phyloP scores from a whole-genome alignment of 2,113 vertebrate species.

The Macaca fascicularis region DNA sequence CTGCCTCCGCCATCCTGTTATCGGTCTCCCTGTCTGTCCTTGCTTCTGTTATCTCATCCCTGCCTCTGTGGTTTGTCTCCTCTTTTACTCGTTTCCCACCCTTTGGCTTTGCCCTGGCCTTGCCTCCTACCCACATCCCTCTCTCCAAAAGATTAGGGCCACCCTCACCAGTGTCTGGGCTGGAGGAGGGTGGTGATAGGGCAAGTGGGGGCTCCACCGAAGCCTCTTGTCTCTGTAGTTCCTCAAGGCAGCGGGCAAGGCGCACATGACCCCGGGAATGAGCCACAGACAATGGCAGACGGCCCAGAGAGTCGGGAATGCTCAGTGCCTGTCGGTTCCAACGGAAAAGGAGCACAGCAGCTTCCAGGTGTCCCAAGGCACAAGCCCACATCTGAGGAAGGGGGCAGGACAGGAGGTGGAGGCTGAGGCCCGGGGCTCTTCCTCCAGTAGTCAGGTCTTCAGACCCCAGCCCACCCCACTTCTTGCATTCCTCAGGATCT shows the following conservation, averaged over 20 bases:
- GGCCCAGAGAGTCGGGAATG: constrained; percentile 92
- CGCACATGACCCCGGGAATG: constrained; percentile 90
- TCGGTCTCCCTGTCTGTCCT: neutral
- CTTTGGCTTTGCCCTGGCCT: neutral
- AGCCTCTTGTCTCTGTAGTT: constrained; percentile 86
- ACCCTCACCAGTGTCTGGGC: constrained; percentile 90
- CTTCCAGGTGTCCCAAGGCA: constrained; percentile 90
- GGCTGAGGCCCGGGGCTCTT: neutral
- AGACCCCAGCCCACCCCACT: neutral
- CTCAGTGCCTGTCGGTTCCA: constrained; percentile 90
- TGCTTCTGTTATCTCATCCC: neutral
- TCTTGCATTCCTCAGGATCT: neutral
- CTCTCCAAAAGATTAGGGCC: neutral
- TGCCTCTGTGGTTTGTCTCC: neutral
- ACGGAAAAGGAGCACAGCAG: constrained; percentile 89
- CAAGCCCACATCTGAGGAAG: constrained; percentile 92
- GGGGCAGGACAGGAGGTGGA: neutral
- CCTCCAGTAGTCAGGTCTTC: neutral
- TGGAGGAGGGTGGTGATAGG: constrained; percentile 87
- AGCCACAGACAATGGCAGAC: constrained; percentile 91
- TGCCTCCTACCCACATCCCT: neutral
- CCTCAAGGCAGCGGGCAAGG: constrained; percentile 89
- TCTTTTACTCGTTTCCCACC: neutral
- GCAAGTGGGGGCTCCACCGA: constrained; percentile 56
- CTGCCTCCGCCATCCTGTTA: neutral